Percentiles rank a stretch among this genome's conserved stretches.
Evolutionary conservation across 2,797 vertebrate genomes (phyloP).

Genomic region (Sebastes trivittatus): DNA sequence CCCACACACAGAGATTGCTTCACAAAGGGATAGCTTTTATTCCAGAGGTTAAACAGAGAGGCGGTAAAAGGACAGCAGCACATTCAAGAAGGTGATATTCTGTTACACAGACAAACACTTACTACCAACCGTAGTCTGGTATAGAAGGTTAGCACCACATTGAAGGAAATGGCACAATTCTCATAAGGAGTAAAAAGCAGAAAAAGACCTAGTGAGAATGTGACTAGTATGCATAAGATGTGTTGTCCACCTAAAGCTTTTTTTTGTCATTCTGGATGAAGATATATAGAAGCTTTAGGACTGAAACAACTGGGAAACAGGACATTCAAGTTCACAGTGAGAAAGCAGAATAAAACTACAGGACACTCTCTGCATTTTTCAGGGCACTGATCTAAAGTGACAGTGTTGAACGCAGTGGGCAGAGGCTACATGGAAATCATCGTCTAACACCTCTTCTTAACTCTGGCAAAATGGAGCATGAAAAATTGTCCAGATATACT

Average conservation of each 20-base stretch:
- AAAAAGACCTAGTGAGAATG: slow-evolving; percentile 41
- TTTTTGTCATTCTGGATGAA: slow-evolving; percentile 15
- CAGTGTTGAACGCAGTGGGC: slow-evolving; percentile 1
- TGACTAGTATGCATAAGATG: slow-evolving; percentile 37
- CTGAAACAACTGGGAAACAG: slow-evolving; percentile 17
- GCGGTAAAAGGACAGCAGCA: slow-evolving; percentile 67
- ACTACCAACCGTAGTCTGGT: slow-evolving; percentile 28
- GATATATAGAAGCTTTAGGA: neutral
- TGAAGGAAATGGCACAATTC: slow-evolving; percentile 54
- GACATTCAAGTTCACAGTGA: slow-evolving; percentile 62
- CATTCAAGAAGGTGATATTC: slow-evolving; percentile 59
- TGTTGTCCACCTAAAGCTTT: slow-evolving; percentile 20
- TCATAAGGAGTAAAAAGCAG: slow-evolving; percentile 47
- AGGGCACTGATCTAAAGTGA: neutral
- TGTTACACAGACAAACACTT: slow-evolving; percentile 61
- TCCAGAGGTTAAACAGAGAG: slow-evolving; percentile 69
- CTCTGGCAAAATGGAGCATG: no score
- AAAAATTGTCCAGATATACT: no score
- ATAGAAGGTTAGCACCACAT: slow-evolving; percentile 68
- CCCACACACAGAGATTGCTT: slow-evolving; percentile 58
- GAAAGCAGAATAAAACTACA: slow-evolving; percentile 35
- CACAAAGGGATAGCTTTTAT: slow-evolving; percentile 73
- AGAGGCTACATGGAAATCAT: slow-evolving; percentile 35
- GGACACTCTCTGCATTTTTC: neutral
- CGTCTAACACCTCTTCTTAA: no score